Evolutionary conservation across 2,797 vertebrate species (phyloP), one percentile per base, ranked within the genome.

Genomic region (Danio kyathit): DNA sequence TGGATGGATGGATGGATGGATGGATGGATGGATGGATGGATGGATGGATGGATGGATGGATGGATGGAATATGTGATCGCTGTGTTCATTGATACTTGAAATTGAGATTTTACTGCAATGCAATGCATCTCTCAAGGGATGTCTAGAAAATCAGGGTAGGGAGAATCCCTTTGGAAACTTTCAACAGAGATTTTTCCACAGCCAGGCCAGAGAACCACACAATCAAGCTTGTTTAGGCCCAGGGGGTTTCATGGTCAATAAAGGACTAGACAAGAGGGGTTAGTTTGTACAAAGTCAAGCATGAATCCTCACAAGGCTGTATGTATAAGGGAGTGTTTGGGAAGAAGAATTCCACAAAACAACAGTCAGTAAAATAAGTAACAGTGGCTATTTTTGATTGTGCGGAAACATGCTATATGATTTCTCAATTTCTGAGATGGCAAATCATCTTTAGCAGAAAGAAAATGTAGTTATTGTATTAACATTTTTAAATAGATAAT

Each of bases 111-210:
- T 54, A 63, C 16, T 67, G 5, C n/a, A 46, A 69, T 51, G 16
- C 11, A 40, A 79, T 60, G 49, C 16, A 54, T 29, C 46, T 29
- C 48, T 54, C 56, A 69, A 40, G 4, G 19, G 16, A 52, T 41
- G 14, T 48, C 49, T 48, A 12, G 49, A 66, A 16, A 57, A 49
- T 40, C 38, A 73, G 49, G 3, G 40, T 40, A n/a, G 16, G 17
- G 63, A 63, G n/a, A 14, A 14, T 56, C 19, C 13, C 41, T 74
- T 72, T 59, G 41, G 10, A 73, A 49, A 75, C 44, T 66, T 82
- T 7, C 19, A 46, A 29, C 14, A 41, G 52, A 16, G 49, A 17
- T 29, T 61, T 73, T 76, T 49, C 43, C 52, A 54, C 40, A 12
- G 14, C 38, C 17, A 44, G 64, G 6, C n/a, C 54, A 52, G 46